These are phyloP conservation scores for Hetaerina americana DNA, from an alignment of 1,140 invertebrate species.

Conservation along the genomic window DNA sequence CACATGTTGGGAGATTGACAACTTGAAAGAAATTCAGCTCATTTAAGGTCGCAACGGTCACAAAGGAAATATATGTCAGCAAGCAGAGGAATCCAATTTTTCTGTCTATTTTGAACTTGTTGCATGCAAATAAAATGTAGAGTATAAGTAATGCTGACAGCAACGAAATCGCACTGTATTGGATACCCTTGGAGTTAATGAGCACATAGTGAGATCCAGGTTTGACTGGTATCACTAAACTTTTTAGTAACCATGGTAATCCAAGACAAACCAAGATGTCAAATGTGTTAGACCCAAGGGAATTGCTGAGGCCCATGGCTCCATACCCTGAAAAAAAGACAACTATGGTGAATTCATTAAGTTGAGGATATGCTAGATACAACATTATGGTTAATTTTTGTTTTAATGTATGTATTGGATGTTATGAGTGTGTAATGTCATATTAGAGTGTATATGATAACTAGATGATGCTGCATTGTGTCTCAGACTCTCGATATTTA, in stretches of 20 bases:
- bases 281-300: constrained; percentile 69
- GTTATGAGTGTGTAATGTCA: too few relatives aligned
- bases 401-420: too few relatives aligned
- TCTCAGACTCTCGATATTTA: too few relatives aligned
- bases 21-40: constrained; percentile 39
- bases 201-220: constrained; percentile 26
- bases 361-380: neutral
- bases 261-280: constrained; percentile 77
- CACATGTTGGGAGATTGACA: constrained; percentile 32
- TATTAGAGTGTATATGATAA: too few relatives aligned
- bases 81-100: constrained; percentile 41
- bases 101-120: constrained; percentile 42
- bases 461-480: too few relatives aligned
- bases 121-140: constrained; percentile 38
- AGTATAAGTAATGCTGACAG: constrained; percentile 41
- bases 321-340: constrained; percentile 50
- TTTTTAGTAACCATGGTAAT: constrained; percentile 69
- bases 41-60: constrained; percentile 43
- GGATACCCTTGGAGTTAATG: constrained; percentile 49
- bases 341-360: neutral
- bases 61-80: constrained; percentile 43
- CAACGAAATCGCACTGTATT: constrained; percentile 27
- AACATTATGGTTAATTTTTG: neutral
- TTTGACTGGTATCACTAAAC: constrained; percentile 37
- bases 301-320: constrained; percentile 73